Percentiles rank a stretch among this genome's conserved stretches.
Evolutionary conservation across 2,797 vertebrate genomes (phyloP).

Genomic region (Adrianichthys oophorus): DNA sequence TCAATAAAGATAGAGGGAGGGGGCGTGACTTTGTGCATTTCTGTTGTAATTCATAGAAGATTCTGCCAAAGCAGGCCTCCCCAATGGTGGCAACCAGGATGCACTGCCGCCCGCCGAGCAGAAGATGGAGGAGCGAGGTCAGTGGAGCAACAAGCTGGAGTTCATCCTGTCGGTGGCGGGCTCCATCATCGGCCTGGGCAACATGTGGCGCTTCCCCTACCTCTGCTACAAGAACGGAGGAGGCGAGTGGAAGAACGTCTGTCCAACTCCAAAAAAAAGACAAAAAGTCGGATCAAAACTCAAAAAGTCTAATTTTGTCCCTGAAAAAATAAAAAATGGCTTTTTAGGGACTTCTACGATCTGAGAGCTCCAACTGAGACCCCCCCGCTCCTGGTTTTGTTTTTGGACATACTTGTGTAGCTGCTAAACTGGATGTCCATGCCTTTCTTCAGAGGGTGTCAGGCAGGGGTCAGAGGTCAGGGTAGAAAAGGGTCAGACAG

Average conservation of each 20-base stretch:
- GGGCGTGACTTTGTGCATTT: neutral
- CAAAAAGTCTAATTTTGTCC: too few relatives aligned
- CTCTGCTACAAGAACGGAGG: slow-evolving; percentile 97
- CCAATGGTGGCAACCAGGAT: slow-evolving; percentile 44
- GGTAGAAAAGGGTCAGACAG: slow-evolving; percentile 62
- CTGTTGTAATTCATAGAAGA: slow-evolving; percentile 41
- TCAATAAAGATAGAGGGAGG: too few relatives aligned
- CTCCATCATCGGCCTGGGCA: slow-evolving; percentile 92
- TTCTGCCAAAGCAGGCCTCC: slow-evolving; percentile 34
- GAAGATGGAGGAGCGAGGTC: slow-evolving; percentile 86
- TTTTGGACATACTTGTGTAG: slow-evolving; percentile 47
- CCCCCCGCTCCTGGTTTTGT: neutral
- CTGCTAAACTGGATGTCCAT: slow-evolving; percentile 45
- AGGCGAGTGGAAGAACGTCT: slow-evolving; percentile 75
- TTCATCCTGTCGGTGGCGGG: slow-evolving; percentile 90
- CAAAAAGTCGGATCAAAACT: too few relatives aligned
- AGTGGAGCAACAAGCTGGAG: slow-evolving; percentile 94
- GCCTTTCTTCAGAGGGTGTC: slow-evolving; percentile 29
- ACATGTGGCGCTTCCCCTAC: slow-evolving; percentile 95
- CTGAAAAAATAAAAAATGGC: too few relatives aligned
- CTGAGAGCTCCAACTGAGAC: neutral
- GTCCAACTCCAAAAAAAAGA: too few relatives aligned
- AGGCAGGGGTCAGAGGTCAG: slow-evolving; percentile 45
- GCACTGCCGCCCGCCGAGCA: slow-evolving; percentile 46
- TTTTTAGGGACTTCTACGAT: neutral